Evolutionary conservation across 2,888 invertebrate genomes (phyloP), one percentile per base, ranked within the genome.

Genomic region (Leucophora obtusa): DNA sequence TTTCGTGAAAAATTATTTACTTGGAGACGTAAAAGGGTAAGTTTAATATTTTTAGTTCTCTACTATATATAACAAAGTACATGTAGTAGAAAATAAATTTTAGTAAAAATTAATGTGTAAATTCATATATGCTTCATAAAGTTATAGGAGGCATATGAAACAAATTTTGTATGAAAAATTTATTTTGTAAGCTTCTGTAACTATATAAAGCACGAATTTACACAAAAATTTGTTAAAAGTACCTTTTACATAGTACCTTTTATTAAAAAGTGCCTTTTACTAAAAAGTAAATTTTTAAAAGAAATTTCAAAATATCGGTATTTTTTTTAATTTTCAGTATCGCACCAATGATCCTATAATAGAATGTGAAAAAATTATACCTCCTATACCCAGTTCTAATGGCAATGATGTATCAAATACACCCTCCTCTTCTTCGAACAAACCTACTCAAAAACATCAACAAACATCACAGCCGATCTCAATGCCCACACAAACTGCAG

Each of bases 1-100:
- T 84, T 84, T 60, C 84, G 84, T 0, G 84, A 84, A 69, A 84
- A 84, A 58, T 69, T 84, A 8, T 83, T 83, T 60, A 72, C 68
- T 10, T 84, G 84, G 84, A 71, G 83, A 0, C 71, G 82, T 14
- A 82, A 84, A 60, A 82, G 83, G 76, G 84, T 84, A 56, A 68
- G 53, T 18, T 11, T 15, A 6, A 7, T 28, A 28, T 28, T 21
- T 21, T 21, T n/a, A n/a, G 21, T 21, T 21, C 4, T 3, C 2
- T 21, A 21, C 21, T 21, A 21, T 21, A n/a, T n/a, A n/a, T n/a
- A n/a, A n/a, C n/a, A n/a, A n/a, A n/a, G n/a, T n/a, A n/a, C n/a
- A n/a, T n/a, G n/a, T n/a, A n/a, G n/a, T n/a, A n/a, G n/a, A n/a
- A n/a, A n/a, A n/a, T n/a, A n/a, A n/a, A n/a, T n/a, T n/a, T n/a